phyloP scores from a whole-genome alignment of 1,140 invertebrate genomes.

The Conopomorpha cramerella region DNA sequence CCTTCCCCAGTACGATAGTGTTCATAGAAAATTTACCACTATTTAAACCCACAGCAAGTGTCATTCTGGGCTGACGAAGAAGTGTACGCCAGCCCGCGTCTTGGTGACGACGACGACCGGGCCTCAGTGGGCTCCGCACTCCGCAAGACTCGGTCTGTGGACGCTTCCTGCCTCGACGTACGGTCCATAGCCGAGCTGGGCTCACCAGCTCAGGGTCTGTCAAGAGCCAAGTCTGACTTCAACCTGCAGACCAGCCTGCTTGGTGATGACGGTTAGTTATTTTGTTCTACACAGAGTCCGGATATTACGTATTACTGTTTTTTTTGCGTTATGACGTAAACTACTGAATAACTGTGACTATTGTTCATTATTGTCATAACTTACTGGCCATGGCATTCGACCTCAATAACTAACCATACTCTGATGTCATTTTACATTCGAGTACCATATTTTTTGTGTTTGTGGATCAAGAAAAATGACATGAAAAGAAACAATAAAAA shows the following conservation, averaged over 20 bases:
- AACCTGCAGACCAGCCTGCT: conserved; percentile 70
- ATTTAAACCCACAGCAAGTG: too few relatives aligned
- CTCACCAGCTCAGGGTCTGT: conserved; percentile 64
- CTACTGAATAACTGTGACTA: neutral
- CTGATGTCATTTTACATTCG: too few relatives aligned
- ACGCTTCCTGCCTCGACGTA: conserved; percentile 83
- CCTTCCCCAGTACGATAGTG: too few relatives aligned
- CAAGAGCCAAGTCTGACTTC: conserved; percentile 84
- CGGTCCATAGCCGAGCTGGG: conserved; percentile 69
- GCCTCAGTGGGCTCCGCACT: conserved; percentile 72
- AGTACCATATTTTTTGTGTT: too few relatives aligned
- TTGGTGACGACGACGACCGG: conserved; percentile 65
- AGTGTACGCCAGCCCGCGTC: conserved; percentile 67
- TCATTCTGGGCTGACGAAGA: conserved; percentile 80
- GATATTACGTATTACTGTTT: neutral
- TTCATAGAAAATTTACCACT: too few relatives aligned
- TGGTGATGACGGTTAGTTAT: conserved; percentile 27
- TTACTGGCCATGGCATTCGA: too few relatives aligned
- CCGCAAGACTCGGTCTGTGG: conserved; percentile 85
- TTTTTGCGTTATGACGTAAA: neutral
- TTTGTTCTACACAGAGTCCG: neutral
- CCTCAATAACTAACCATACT: too few relatives aligned
- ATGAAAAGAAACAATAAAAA: too few relatives aligned
- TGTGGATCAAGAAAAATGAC: too few relatives aligned
- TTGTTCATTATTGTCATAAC: too few relatives aligned